A percentile compares a stretch with the other conserved stretches of the same genome.
phyloP scores from a whole-genome alignment of 2,113 vertebrate genomes.

The Scytalopus superciliaris region DNA sequence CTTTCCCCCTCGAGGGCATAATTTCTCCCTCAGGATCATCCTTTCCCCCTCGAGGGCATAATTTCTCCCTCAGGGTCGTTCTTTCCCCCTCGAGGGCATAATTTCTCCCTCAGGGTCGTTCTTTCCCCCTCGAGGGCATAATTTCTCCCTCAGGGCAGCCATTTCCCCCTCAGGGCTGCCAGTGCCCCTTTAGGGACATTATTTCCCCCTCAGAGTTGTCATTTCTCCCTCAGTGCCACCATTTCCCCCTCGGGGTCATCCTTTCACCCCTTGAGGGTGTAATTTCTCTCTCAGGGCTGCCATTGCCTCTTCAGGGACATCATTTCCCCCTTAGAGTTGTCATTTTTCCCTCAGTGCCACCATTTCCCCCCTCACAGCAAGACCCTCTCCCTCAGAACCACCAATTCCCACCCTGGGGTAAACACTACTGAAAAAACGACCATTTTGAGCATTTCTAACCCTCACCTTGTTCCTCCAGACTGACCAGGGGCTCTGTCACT shows the following conservation, averaged over 20 bases:
- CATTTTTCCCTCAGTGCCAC: background rate
- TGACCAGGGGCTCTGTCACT: background rate
- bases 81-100: background rate
- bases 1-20: too few relatives aligned
- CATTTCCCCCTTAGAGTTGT: background rate
- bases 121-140: too few relatives aligned
- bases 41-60: too few relatives aligned
- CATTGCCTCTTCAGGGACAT: background rate
- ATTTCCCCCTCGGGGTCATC: background rate
- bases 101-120: background rate
- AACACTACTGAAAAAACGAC: accelerated
- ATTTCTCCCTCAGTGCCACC: background rate
- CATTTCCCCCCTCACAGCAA: background rate
- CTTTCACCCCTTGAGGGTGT: too few relatives aligned
- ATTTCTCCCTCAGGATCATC: too few relatives aligned
- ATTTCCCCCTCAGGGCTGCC: background rate
- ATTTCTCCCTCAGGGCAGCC: background rate
- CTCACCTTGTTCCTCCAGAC: accelerated
- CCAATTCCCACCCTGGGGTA: background rate
- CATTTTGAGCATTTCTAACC: accelerated
- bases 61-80: too few relatives aligned
- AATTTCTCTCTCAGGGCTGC: too few relatives aligned
- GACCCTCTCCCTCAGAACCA: too few relatives aligned
- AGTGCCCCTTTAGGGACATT: background rate
- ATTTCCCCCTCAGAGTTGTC: too few relatives aligned